Evolutionary conservation across 2,888 invertebrate species (phyloP).

Genomic region (Stenotaenia linearis): DNA sequence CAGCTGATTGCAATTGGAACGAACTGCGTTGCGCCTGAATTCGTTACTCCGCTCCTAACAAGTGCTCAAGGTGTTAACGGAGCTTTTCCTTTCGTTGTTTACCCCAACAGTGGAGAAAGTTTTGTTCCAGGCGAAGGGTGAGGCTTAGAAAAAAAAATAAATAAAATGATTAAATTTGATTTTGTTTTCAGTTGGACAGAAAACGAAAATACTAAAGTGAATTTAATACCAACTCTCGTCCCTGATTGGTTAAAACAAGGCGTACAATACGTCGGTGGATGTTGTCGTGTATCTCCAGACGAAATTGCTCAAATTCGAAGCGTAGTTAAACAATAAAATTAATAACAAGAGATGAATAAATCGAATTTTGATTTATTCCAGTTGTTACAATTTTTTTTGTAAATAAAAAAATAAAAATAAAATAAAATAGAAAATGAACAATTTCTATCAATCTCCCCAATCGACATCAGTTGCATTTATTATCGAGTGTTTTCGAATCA

Average conservation of each 20-base stretch:
- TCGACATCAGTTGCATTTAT: slow-evolving; percentile 28
- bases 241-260: slow-evolving; percentile 75
- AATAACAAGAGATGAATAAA: not conserved
- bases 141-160: not conserved
- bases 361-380: not conserved
- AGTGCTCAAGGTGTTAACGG: slow-evolving; percentile 32
- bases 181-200: slow-evolving; percentile 53
- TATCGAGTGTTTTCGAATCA: slow-evolving; percentile 42
- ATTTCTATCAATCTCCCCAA: slow-evolving; percentile 34
- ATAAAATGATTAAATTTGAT: not conserved
- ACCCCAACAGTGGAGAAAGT: slow-evolving; percentile 86
- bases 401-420: not conserved
- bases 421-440: too few species aligned
- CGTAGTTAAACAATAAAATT: not conserved
- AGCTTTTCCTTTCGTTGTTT: slow-evolving; percentile 71
- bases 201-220: slow-evolving; percentile 52
- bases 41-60: slow-evolving; percentile 58
- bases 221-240: slow-evolving; percentile 54
- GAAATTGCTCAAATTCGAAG: slow-evolving; percentile 66
- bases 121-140: slow-evolving; percentile 56
- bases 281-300: slow-evolving; percentile 77
- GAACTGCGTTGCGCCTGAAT: slow-evolving; percentile 72
- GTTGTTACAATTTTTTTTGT: not conserved
- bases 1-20: slow-evolving; percentile 81
- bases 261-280: slow-evolving; percentile 81